Evolutionary conservation across 2,888 invertebrate species (phyloP).

Genomic region (Meiosimyza decipiens): DNA sequence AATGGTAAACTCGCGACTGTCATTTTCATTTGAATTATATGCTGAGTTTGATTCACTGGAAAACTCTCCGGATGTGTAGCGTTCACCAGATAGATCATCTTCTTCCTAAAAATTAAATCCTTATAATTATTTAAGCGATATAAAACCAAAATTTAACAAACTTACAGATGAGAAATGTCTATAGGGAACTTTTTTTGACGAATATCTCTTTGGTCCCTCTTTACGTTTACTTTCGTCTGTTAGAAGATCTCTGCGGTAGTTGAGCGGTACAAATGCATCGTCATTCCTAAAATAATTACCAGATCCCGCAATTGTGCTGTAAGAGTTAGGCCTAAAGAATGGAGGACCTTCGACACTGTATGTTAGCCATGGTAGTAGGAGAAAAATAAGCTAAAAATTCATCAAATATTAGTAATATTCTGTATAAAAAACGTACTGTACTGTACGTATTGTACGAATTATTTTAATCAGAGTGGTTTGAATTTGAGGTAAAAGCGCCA

Average conservation of each 20-base stretch:
- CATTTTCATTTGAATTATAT: conserved; percentile 49
- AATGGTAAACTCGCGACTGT: conserved; percentile 60
- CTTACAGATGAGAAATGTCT: conserved; percentile 56
- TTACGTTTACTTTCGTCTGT: conserved; percentile 57
- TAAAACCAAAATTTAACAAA: conserved; percentile 6
- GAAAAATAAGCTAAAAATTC: conserved; percentile 46
- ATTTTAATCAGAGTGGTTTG: too few relatives aligned
- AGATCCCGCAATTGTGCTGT: conserved; percentile 49
- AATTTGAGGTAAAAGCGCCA: too few relatives aligned
- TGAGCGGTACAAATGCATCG: conserved; percentile 43
- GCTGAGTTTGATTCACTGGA: conserved; percentile 51
- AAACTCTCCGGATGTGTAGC: conserved; percentile 54
- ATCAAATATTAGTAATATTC: too few relatives aligned
- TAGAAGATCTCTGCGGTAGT: conserved; percentile 52
- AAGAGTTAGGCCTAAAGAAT: conserved; percentile 51
- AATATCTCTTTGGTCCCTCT: conserved; percentile 40
- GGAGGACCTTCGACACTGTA: conserved; percentile 40
- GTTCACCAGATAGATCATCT: conserved; percentile 58
- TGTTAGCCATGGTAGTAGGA: conserved; percentile 45
- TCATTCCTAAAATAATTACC: conserved; percentile 37
- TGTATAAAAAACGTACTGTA: too few relatives aligned
- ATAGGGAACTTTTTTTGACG: conserved; percentile 53
- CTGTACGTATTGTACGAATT: too few relatives aligned
- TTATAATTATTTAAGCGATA: background rate
- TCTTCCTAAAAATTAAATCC: conserved; percentile 51